Conservation (phyloP, 2,888 invertebrate genomes). For the Helobdella robusta region DNA sequence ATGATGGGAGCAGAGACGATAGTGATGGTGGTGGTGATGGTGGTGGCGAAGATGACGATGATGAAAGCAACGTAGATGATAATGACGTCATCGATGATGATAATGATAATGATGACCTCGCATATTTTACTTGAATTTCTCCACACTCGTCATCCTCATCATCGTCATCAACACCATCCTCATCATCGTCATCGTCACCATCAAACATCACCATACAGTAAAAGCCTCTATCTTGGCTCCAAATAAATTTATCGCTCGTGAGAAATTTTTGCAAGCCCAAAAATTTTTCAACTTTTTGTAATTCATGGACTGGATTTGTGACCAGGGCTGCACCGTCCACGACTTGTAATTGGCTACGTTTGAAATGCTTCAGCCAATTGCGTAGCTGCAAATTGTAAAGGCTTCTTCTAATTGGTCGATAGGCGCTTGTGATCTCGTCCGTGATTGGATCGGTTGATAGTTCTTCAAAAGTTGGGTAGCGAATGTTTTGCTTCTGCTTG, state of each 20-base stretch:
- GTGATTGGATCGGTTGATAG: constrained; percentile 45
- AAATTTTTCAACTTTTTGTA: constrained; percentile 41
- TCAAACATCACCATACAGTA: constrained; percentile 68
- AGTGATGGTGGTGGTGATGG: too few species aligned
- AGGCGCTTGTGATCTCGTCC: constrained; percentile 49
- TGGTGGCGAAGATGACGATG: too few species aligned
- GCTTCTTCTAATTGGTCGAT: constrained; percentile 50
- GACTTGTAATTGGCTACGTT: constrained; percentile 78
- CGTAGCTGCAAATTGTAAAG: constrained; percentile 63
- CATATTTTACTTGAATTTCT: too few species aligned
- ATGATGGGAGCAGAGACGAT: too few species aligned
- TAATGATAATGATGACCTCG: too few species aligned
- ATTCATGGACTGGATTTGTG: constrained; percentile 42
- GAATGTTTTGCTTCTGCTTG: constrained; percentile 18
- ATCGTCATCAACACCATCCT: too few species aligned
- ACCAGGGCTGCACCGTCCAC: constrained; percentile 60
- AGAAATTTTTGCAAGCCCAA: constrained; percentile 42
- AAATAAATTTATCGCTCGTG: constrained; percentile 72
- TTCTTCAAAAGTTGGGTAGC: constrained; percentile 45
- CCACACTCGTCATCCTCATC: too few species aligned
- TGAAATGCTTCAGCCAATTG: constrained; percentile 83
- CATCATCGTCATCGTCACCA: too few species aligned
- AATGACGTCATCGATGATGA: neutral
- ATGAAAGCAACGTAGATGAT: neutral
- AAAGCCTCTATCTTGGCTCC: constrained; percentile 90